Conservation (phyloP, 2,113 vertebrate genomes). For the Apodemus speciosus region DNA sequence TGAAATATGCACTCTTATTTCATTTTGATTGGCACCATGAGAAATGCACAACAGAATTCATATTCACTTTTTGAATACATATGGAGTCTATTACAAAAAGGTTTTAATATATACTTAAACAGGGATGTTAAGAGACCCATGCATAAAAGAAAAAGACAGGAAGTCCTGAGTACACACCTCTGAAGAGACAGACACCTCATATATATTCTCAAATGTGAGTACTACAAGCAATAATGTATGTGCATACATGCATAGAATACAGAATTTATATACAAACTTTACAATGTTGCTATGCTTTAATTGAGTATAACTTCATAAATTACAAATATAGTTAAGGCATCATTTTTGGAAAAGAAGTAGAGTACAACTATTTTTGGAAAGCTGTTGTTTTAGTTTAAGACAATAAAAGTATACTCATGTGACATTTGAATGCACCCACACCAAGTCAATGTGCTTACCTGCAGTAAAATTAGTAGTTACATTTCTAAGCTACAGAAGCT, state of each 20-base stretch:
- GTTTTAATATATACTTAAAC: not conserved
- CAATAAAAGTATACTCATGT: slow-evolving; percentile 34
- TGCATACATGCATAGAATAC: not conserved
- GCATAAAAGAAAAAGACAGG: not conserved
- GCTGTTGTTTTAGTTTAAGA: not conserved
- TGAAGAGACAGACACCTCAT: not conserved
- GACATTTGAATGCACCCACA: not conserved
- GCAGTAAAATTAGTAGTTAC: not conserved
- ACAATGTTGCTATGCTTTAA: not conserved
- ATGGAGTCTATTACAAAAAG: not conserved
- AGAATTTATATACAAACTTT: not conserved
- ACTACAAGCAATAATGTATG: not conserved
- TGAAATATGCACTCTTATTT: not conserved
- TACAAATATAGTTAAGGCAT: slow-evolving; percentile 29
- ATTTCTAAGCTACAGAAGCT: slow-evolving; percentile 4
- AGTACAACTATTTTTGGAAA: not conserved
- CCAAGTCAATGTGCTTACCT: slow-evolving; percentile 5
- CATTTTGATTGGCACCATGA: not conserved
- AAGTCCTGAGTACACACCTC: not conserved
- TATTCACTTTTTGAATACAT: not conserved
- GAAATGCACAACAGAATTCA: not conserved
- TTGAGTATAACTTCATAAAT: slow-evolving; percentile 2
- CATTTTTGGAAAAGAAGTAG: slow-evolving; percentile 39
- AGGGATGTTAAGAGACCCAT: not conserved
- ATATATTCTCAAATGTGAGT: slow-evolving; percentile 4